Evolutionary conservation across 2,113 vertebrate species (phyloP).

Genomic region (Phocoena sinus): DNA sequence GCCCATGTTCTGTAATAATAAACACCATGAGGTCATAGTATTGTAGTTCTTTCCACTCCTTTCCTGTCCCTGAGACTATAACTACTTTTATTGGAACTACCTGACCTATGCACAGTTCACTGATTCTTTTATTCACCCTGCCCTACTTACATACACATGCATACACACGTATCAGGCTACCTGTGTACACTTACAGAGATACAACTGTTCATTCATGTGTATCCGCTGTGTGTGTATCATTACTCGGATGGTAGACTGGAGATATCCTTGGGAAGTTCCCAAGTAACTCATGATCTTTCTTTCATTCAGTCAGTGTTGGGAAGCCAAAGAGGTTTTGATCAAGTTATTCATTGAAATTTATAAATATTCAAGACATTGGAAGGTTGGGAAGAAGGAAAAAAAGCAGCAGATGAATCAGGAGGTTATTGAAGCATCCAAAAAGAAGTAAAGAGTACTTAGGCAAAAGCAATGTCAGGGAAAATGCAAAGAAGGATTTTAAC

Average conservation of each 20-base stretch:
- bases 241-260: background rate
- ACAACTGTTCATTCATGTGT: background rate
- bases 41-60: background rate
- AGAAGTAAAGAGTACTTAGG: background rate
- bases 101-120: background rate
- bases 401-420: background rate
- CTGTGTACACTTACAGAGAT: background rate
- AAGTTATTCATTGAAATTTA: background rate
- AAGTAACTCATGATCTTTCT: background rate
- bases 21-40: background rate
- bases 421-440: background rate
- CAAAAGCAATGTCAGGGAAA: background rate
- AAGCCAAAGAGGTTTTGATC: background rate
- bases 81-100: background rate
- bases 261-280: background rate
- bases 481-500: background rate
- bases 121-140: background rate
- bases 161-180: background rate
- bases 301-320: background rate
- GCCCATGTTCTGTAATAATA: background rate
- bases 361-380: background rate
- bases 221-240: background rate
- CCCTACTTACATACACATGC: background rate
- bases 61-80: background rate
- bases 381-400: background rate